phyloP scores from a whole-genome alignment of 2,113 vertebrate genomes.

The Diphyllodes magnificus region DNA sequence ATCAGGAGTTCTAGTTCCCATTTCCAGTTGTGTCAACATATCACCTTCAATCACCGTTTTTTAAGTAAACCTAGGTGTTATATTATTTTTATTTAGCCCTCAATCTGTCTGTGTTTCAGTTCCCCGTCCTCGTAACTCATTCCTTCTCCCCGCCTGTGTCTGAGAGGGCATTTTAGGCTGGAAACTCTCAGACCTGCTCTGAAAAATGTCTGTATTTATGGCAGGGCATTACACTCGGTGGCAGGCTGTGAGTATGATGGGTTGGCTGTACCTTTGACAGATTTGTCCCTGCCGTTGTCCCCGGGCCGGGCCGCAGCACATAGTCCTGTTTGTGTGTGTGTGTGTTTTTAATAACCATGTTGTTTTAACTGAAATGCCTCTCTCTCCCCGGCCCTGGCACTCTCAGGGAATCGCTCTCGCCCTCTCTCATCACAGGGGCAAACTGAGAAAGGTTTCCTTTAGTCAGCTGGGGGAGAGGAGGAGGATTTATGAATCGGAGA shows the following conservation, averaged over 20 bases:
- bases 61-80: background rate
- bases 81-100: background rate
- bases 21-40: background rate
- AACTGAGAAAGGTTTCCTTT: conserved; percentile 37
- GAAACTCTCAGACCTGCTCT: background rate
- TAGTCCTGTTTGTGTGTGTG: background rate
- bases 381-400: background rate
- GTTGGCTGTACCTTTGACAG: background rate
- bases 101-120: background rate
- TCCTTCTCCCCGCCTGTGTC: background rate
- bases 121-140: background rate
- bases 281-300: background rate
- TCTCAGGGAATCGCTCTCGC: background rate
- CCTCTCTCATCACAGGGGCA: conserved; percentile 1
- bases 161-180: background rate
- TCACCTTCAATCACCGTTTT: background rate
- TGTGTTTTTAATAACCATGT: background rate
- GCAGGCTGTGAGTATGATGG: background rate
- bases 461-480: conserved; percentile 10
- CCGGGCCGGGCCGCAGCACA: background rate
- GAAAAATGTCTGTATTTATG: background rate
- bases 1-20: background rate
- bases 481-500: conserved; percentile 64
- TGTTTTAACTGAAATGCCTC: background rate
- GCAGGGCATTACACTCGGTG: background rate